Evolutionary conservation across 2,888 invertebrate species (phyloP), one percentile per base, ranked within the genome.

Genomic region (Azorinus chamasolen): DNA sequence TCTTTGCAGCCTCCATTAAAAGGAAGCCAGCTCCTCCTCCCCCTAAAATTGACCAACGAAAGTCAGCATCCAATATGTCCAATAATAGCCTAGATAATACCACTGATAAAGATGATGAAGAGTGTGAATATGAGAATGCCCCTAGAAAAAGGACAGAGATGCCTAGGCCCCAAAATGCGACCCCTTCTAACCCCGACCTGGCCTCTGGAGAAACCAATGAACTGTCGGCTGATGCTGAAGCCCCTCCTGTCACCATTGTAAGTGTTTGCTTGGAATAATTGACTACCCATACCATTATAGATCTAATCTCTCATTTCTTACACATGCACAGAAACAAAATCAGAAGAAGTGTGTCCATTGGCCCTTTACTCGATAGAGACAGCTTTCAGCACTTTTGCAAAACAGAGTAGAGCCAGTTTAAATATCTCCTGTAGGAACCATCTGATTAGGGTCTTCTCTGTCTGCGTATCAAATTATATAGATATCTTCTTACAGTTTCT

Each of bases 171-270:
- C 32, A 4, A 6, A 32, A 32, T 32, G 32, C 10, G 32, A 32
- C 32, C 32, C 51, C 63, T 24, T 20, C 53, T 75, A 70, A 80
- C 80, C 70, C 57, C 54, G 54, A 64, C 62, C 76, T 73, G 73
- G 73, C 80, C 76, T 80, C 80, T 69, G 80, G 76, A 70, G 61
- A 64, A 64, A 73, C 76, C 80, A 80, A 76, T 80, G 80, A 80
- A 45, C 54, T 20, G 64, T 66, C 59, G 62, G 64, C 73, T 63
- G 73, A 73, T 37, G 51, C 70, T 62, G 80, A 64, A 22, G 70
- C 65, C 75, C 64, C 62, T 25, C 80, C 80, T 76, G 73, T 41
- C 37, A 59, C 45, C 59, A 43, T 43, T 46, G 59, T 45, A 59
- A 45, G 46, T 46, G 32, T 46, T 59, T 46, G 48, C 48, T 59